Evolutionary conservation across 2,797 vertebrate species (phyloP), one percentile per base, ranked within the genome.

Genomic region (Pachyuromys duprasi): DNA sequence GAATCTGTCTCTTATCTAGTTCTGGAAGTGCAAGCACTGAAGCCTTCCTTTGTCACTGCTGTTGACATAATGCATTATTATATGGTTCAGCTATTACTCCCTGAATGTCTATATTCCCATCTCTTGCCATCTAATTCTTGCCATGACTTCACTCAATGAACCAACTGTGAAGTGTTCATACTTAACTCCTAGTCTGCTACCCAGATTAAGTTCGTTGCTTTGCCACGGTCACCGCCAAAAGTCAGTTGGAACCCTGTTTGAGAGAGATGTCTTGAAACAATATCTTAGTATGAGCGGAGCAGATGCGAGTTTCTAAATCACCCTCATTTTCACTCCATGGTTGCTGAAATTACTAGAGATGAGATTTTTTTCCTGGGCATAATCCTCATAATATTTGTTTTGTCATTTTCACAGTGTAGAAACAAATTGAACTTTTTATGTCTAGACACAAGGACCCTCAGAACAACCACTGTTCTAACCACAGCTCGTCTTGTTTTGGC

Each of bases 1-100:
- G 97, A 93, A 97, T 96, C 96, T 39, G 42, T 96, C 94, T 96
- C 97, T 97, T 97, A 82, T 39, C 33, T 75, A 83, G 93, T 83
- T 89, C 96, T 97, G 45, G 90, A 97, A 98, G 98, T 95, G 96
- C 78, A 69, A 3, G 97, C 75, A 63, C 3, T 0, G 1, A 95
- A 83, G 70, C 84, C 65, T 95, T 88, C 89, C 94, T 88, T 3
- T 93, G 94, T 96, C 96, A 93, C 87, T 0, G 8, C 91, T 95
- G 72, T 93, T 97, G 97, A 94, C 93, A 33, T 67, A 90, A 93
- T 49, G 62, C 8, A n/a, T 91, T 89, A 95, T 94, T 83, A 91
- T 93, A 96, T 78, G 18, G 87, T 90, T 91, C 92, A 26, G 12
- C 92, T 93, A 22, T 83, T 93, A 94, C 93, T 91, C 72, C 39